Conservation (phyloP, 2,797 vertebrate species). For the Phoeniculus purpureus region DNA sequence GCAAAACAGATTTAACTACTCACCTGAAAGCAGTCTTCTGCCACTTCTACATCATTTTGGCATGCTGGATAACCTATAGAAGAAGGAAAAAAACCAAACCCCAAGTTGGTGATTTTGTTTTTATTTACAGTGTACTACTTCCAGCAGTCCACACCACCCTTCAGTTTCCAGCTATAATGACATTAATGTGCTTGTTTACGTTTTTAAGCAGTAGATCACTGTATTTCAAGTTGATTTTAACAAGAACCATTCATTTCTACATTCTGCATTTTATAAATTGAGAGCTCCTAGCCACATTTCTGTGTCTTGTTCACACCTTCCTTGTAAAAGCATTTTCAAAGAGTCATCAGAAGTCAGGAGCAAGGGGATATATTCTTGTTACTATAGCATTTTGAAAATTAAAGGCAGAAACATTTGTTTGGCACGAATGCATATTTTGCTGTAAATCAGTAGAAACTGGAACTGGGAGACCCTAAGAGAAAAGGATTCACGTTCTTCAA, state of each 20-base stretch:
- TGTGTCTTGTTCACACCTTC: neutral
- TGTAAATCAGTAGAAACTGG: neutral
- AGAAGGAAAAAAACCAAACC: neutral
- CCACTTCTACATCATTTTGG: conserved; percentile 86
- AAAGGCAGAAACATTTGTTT: neutral
- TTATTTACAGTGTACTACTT: neutral
- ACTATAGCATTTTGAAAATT: conserved; percentile 8
- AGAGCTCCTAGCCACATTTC: neutral
- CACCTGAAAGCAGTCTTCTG: conserved; percentile 91
- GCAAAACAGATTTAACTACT: conserved; percentile 67
- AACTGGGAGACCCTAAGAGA: neutral
- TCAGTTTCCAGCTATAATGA: neutral
- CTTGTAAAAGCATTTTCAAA: neutral
- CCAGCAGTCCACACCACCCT: neutral
- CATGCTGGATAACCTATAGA: conserved; percentile 84
- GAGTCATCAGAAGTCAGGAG: neutral
- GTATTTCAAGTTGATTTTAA: neutral
- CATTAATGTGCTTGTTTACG: neutral
- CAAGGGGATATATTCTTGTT: neutral
- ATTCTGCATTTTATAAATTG: neutral
- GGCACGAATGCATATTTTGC: neutral
- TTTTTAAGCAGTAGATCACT: neutral
- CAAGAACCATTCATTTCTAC: neutral
- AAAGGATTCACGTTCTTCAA: neutral
- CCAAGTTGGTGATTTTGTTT: neutral